Evolutionary conservation across 2,113 vertebrate species (phyloP), one percentile per base, ranked within the genome.

Genomic region (Suricata suricatta): DNA sequence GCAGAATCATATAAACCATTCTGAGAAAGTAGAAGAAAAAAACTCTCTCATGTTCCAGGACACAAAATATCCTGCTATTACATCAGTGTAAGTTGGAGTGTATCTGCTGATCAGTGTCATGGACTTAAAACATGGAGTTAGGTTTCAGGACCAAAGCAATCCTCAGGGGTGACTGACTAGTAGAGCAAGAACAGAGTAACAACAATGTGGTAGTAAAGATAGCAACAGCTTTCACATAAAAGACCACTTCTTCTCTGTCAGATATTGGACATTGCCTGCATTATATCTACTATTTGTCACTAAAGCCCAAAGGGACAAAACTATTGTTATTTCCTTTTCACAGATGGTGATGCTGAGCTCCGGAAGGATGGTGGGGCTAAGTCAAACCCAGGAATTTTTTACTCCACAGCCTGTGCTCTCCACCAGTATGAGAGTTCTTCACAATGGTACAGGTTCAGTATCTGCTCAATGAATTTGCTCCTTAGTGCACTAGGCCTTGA

Each of bases 251-350:
- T 52, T 66, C 33, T 0, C 21, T 74, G 3, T 11, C 33, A 68
- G 47, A 21, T 4, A 27, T 50, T 23, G 4, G 5, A 1, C 23
- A 31, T 0, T 64, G 1, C 3, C 13, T 3, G 16, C 21, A 35
- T 41, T 71, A 14, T 7, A 33, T 50, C 14, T 57, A 71, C 81
- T 66, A 50, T n/a, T 80, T 1, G 50, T 88, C 41, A 64, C 33
- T 17, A 66, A 2, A 76, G 1, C 4, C 21, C 57, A 71, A 27
- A 76, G 21, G 85, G 23, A 50, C 17, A 15, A 63, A 15, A 44
- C 21, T 35, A 33, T 9, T 31, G 11, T 54, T 44, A 64, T 9
- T 1, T 1, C 13, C 50, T 35, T 23, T 84, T 74, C 64, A 80
- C 17, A 96, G 31, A 92, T 60, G 33, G 8, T 8, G 13, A 91